A percentile compares a stretch with the other conserved stretches of the same genome.
phyloP scores from a whole-genome alignment of 2,113 vertebrate genomes.

The Pseudonaja textilis region DNA sequence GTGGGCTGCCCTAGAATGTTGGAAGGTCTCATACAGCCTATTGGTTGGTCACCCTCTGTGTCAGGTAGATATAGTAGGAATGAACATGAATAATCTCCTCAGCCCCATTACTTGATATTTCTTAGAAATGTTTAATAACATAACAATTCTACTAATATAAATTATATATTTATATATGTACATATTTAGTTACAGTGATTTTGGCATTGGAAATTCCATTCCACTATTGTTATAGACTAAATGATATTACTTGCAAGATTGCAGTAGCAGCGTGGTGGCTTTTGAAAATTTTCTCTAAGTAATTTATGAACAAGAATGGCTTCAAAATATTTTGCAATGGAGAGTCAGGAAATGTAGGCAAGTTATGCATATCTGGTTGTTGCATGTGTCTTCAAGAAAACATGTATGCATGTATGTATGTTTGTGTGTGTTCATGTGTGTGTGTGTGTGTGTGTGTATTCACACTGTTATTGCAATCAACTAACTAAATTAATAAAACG shows the following conservation, averaged over 20 bases:
- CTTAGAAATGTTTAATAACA: slow-evolving; percentile 24
- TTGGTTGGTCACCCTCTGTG: not conserved
- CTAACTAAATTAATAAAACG: not conserved
- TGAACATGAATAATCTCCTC: not conserved
- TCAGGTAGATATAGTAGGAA: slow-evolving; percentile 8
- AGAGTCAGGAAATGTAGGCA: slow-evolving; percentile 28
- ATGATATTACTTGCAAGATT: not conserved
- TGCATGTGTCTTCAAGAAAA: not conserved
- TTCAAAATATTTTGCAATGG: slow-evolving; percentile 31
- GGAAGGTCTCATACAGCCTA: not conserved
- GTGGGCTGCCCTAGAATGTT: not conserved
- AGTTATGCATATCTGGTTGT: slow-evolving; percentile 8
- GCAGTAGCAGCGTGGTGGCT: slow-evolving; percentile 13
- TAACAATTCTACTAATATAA: slow-evolving; percentile 17
- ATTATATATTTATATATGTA: not conserved
- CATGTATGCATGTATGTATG: not conserved
- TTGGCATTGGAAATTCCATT: not conserved
- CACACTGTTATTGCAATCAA: not conserved
- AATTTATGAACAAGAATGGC: not conserved
- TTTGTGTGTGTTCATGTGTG: too few relatives aligned
- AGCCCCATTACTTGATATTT: slow-evolving; percentile 15
- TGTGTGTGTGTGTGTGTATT: not conserved
- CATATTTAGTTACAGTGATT: slow-evolving; percentile 11
- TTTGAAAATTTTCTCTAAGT: slow-evolving; percentile 27
- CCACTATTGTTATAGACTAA: slow-evolving; percentile 12